Percentiles rank a stretch among this genome's conserved stretches.
These are phyloP conservation scores for Antennarius maculatus DNA, from an alignment of 2,797 vertebrate species.

Conservation along the genomic window DNA sequence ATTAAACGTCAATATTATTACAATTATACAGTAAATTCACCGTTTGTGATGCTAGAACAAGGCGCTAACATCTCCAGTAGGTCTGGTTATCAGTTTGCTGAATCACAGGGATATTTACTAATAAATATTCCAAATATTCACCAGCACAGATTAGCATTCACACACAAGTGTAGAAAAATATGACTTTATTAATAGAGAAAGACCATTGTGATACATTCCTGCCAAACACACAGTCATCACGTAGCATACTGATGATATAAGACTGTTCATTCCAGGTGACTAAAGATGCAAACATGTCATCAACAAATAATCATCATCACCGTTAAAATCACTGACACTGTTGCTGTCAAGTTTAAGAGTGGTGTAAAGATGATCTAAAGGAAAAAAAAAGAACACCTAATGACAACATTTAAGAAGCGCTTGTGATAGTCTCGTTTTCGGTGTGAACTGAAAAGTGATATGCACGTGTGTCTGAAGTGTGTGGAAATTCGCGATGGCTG, in stretches of 20 bases:
- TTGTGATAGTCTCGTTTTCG: not conserved
- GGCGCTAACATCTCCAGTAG: not conserved
- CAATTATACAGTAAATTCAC: not conserved
- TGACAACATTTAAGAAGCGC: constrained; percentile 41
- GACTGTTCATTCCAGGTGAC: constrained; percentile 75
- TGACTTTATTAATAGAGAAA: constrained; percentile 77
- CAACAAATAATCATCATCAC: constrained; percentile 44
- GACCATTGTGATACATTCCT: constrained; percentile 70
- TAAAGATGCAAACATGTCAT: constrained; percentile 71
- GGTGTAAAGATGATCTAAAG: constrained; percentile 29
- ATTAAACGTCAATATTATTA: not conserved
- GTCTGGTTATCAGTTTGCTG: not conserved
- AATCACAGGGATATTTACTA: not conserved
- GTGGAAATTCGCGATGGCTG: constrained; percentile 32
- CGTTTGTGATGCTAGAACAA: not conserved
- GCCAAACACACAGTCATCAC: constrained; percentile 74
- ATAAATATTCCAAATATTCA: not conserved
- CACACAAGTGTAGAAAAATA: constrained; percentile 69
- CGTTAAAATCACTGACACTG: constrained; percentile 46
- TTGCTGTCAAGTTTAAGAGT: constrained; percentile 53
- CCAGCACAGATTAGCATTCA: not conserved
- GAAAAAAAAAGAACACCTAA: constrained; percentile 3
- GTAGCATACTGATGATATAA: constrained; percentile 72
- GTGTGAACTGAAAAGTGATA: constrained; percentile 19
- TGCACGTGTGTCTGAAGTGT: constrained; percentile 18